These are phyloP conservation scores for Drosophila chauvacae DNA, from an alignment of 1,140 invertebrate genomes.

Conservation along the genomic window DNA sequence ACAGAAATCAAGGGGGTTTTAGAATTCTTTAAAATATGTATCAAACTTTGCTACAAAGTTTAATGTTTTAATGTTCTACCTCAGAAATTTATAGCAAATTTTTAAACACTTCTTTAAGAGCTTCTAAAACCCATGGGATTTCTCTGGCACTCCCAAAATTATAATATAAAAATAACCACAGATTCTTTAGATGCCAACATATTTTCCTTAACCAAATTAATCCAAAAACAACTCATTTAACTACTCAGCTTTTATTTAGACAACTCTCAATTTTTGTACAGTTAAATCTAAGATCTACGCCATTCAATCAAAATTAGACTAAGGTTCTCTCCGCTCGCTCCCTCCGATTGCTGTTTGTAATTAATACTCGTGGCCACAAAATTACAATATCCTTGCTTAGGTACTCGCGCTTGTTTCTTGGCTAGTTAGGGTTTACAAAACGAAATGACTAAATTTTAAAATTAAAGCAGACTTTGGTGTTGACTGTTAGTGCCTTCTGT, in stretches of 20 bases:
- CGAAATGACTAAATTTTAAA: slow-evolving; percentile 59
- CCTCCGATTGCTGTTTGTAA: slow-evolving; percentile 25
- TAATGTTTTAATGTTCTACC: too few relatives aligned
- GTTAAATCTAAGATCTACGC: slow-evolving; percentile 28
- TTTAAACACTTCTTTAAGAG: too few relatives aligned
- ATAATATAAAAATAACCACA: background rate
- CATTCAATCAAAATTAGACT: slow-evolving; percentile 29
- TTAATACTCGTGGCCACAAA: slow-evolving; percentile 54
- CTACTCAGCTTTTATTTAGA: slow-evolving; percentile 44
- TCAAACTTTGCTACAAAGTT: too few relatives aligned
- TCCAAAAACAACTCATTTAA: background rate
- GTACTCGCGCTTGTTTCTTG: slow-evolving; percentile 68
- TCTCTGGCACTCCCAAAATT: too few relatives aligned
- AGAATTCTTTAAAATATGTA: too few relatives aligned
- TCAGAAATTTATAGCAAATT: too few relatives aligned
- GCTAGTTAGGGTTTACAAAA: slow-evolving; percentile 42
- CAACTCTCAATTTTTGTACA: slow-evolving; percentile 13
- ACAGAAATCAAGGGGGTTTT: too few relatives aligned
- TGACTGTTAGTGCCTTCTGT: slow-evolving; percentile 43
- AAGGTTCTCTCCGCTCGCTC: slow-evolving; percentile 13
- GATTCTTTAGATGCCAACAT: too few relatives aligned
- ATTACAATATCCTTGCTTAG: slow-evolving; percentile 60
- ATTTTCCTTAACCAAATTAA: background rate
- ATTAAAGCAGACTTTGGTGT: slow-evolving; percentile 69
- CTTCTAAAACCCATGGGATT: too few relatives aligned